Evolutionary conservation across 2,888 invertebrate species (phyloP), one percentile per base, ranked within the genome.

Genomic region (Exocentrus adspersus): DNA sequence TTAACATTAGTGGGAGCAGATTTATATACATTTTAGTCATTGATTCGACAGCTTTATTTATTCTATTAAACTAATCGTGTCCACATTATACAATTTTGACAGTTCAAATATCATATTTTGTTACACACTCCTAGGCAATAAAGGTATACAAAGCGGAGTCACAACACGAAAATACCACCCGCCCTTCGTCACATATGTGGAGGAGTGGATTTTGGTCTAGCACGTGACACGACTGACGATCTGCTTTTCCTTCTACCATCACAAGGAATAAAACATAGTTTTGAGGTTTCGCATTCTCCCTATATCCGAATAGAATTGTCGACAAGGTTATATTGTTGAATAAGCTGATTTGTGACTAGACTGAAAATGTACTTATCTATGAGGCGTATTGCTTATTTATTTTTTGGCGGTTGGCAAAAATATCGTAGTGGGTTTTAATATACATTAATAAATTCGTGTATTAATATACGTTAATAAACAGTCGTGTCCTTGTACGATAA

Each of bases 261-360:
- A 73, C 70, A 72, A 66, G 68, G 72, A 74, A 74, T 74, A 71
- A 74, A 74, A 74, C 73, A 73, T 74, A 71, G 72, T 72, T 70
- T 72, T 65, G 67, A 43, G 67, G 64, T 60, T 62, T 53, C 60
- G 56, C 48, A 60, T 67, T 67, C 59, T 60, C 64, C 62, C 14
- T 54, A 46, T 28, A 30, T 41, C 12, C 28, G 64, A 63, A 60
- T 51, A 67, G 64, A 67, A 67, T 64, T 52, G 64, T 37, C 64
- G 61, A 58, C 61, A 53, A 37, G 57, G 61, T 67, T 62, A 56
- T 59, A 51, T 66, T 68, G 64, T 63, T 65, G 60, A 68, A 68
- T 64, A 66, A 69, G 69, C 59, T 60, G 64, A 43, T 57, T 62
- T 71, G 71, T 71, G 69, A 71, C 68, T 64, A 50, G 70, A 67